Conservation (phyloP, 2,113 vertebrate species). For the Ictidomys tridecemlineatus region DNA sequence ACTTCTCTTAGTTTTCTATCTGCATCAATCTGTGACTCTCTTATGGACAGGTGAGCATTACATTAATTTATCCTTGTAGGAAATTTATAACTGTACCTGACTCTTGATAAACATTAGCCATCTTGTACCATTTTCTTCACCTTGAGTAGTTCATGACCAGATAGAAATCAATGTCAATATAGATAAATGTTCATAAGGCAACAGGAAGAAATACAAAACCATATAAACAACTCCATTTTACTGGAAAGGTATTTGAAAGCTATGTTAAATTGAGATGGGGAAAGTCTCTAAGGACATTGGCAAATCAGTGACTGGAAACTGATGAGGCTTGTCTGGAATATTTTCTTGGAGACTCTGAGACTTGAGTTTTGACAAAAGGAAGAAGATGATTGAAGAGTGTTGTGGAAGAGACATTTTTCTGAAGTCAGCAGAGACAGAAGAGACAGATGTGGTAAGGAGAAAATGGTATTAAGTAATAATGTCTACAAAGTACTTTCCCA, state of each 20-base stretch:
- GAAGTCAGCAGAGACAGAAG: slow-evolving; percentile 57
- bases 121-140: slow-evolving; percentile 36
- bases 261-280: slow-evolving; percentile 65
- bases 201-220: slow-evolving; percentile 70
- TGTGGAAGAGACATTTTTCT: slow-evolving; percentile 33
- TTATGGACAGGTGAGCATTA: background rate
- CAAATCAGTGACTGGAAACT: slow-evolving; percentile 63
- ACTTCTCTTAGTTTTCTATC: background rate
- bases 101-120: background rate
- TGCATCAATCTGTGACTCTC: background rate
- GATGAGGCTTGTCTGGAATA: slow-evolving; percentile 53
- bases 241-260: slow-evolving; percentile 71
- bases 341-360: slow-evolving; percentile 48
- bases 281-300: slow-evolving; percentile 27
- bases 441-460: background rate
- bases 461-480: slow-evolving; percentile 11
- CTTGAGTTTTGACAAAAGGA: slow-evolving; percentile 52
- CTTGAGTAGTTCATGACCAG: background rate
- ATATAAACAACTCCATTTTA: slow-evolving; percentile 66
- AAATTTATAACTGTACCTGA: background rate
- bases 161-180: slow-evolving; percentile 63
- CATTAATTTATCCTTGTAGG: background rate
- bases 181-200: slow-evolving; percentile 48
- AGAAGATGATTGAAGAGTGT: slow-evolving; percentile 48
- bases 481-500: background rate